These are phyloP conservation scores for Denticeps clupeoides DNA, from an alignment of 2,797 vertebrate species.

Conservation along the genomic window DNA sequence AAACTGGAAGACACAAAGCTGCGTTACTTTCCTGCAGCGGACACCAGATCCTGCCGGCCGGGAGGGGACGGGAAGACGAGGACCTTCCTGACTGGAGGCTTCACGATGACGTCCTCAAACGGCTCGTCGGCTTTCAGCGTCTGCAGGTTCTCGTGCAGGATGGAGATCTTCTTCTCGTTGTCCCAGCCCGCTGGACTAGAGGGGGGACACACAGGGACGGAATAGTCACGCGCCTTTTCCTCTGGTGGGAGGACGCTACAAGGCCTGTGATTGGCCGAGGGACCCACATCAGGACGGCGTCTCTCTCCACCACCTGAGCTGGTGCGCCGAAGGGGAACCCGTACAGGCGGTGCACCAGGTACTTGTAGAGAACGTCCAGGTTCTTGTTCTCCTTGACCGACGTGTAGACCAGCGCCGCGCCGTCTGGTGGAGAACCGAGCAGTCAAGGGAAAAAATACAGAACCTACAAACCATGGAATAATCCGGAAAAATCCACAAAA, in stretches of 20 bases:
- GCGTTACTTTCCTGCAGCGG: neutral
- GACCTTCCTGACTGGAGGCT: slow-evolving; percentile 58
- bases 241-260: no score
- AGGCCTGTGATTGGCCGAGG: neutral
- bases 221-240: no score
- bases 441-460: slow-evolving; percentile 31
- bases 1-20: slow-evolving; percentile 58
- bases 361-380: slow-evolving; percentile 95
- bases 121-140: slow-evolving; percentile 83
- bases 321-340: slow-evolving; percentile 87
- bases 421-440: slow-evolving; percentile 73
- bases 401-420: slow-evolving; percentile 92
- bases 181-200: slow-evolving; percentile 95
- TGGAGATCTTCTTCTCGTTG: slow-evolving; percentile 98
- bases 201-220: no score
- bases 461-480: no score
- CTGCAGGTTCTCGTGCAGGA: slow-evolving; percentile 94
- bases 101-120: slow-evolving; percentile 91
- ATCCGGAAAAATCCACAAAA: no score
- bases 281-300: slow-evolving; percentile 96
- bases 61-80: neutral
- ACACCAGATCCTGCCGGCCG: neutral
- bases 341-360: slow-evolving; percentile 92
- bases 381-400: slow-evolving; percentile 99
- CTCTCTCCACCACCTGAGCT: slow-evolving; percentile 92